Conservation (phyloP, 2,797 vertebrate species). For the Smutsia temminckii region DNA sequence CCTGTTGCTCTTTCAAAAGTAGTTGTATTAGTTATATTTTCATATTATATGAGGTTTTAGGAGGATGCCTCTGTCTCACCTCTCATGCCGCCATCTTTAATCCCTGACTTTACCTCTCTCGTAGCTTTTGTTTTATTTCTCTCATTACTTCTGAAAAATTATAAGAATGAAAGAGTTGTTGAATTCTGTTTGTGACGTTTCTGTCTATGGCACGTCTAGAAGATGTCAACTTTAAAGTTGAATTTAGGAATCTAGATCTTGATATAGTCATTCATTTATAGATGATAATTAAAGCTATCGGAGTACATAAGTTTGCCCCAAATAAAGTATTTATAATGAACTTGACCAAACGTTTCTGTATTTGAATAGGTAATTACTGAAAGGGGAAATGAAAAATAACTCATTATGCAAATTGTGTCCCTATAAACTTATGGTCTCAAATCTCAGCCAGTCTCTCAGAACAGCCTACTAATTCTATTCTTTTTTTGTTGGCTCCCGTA, state of each 20-base stretch:
- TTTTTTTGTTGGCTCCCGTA: neutral
- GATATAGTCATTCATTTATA: neutral
- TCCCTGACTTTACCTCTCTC: neutral
- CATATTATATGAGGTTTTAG: too few relatives aligned
- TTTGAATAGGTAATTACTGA: neutral
- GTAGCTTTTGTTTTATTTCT: neutral
- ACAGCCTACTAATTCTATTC: neutral
- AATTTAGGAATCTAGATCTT: neutral
- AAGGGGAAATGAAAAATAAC: neutral
- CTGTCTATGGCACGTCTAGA: neutral
- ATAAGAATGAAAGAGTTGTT: neutral
- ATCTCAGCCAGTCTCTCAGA: neutral
- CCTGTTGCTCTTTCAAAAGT: too few relatives aligned
- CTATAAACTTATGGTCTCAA: neutral
- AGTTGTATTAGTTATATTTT: too few relatives aligned
- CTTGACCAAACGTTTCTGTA: neutral
- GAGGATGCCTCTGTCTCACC: too few relatives aligned
- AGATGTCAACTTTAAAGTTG: neutral
- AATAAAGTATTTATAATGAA: neutral
- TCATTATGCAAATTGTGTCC: neutral
- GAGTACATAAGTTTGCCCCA: neutral
- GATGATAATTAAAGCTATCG: neutral
- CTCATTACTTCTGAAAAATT: conserved; percentile 9
- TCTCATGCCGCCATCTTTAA: too few relatives aligned
- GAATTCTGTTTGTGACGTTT: neutral